Evolutionary conservation across 2,113 vertebrate genomes (phyloP).

Genomic region (Pipa parva): DNA sequence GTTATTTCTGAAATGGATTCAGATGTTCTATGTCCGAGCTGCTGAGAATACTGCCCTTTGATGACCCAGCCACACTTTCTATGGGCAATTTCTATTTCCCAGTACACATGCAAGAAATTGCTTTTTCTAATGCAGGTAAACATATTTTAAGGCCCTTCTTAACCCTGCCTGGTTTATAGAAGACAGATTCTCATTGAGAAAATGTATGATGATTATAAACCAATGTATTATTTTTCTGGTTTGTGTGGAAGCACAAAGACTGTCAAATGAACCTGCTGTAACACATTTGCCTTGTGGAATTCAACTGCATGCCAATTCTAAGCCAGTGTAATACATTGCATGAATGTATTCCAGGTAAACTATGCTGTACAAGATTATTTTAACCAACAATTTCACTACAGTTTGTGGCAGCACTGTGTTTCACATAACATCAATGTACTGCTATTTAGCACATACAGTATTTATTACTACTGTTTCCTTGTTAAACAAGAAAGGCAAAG

Average conservation of each 20-base stretch:
- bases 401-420: background rate
- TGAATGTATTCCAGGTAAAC: background rate
- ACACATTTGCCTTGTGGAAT: background rate
- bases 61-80: conserved; percentile 6
- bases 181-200: background rate
- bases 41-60: conserved; percentile 11
- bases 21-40: conserved; percentile 16
- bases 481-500: background rate
- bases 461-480: background rate
- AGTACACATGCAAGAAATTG: conserved; percentile 12
- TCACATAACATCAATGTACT: background rate
- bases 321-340: background rate
- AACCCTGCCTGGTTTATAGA: conserved; percentile 13
- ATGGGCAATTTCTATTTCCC: conserved; percentile 3
- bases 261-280: background rate
- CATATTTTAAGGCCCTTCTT: conserved; percentile 9
- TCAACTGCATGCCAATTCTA: background rate
- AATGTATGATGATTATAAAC: background rate
- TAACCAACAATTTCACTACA: background rate
- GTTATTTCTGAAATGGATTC: conserved; percentile 6
- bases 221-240: background rate
- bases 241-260: background rate
- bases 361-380: background rate
- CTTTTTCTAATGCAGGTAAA: conserved; percentile 11
- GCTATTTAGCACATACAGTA: background rate